Evolutionary conservation across 2,888 invertebrate genomes (phyloP), one percentile per base, ranked within the genome.

Genomic region (Ypsolopha sequella): DNA sequence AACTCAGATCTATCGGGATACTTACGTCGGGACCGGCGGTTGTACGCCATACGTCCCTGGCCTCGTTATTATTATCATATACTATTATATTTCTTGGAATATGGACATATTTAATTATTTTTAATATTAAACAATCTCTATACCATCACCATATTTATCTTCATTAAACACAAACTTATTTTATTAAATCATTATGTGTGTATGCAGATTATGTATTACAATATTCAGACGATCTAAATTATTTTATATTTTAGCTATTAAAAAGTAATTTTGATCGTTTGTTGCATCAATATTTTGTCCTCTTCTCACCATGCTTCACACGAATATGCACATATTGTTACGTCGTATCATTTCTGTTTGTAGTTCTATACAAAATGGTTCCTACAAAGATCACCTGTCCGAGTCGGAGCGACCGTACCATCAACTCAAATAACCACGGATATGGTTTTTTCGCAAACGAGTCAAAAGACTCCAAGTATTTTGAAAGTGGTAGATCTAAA

Each of bases 281-380:
- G 55, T 55, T 52, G 53, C 54, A 53, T 54, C 50, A 52, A 51
- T 55, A 59, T 52, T 52, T 58, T 55, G 51, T 48, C 54, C 56
- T 53, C 53, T 51, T 55, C 55, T 58, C 55, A 55, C 60, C 64
- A 65, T 66, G 61, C 60, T 82, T 82, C 61, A 77, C 80, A 80
- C 62, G 64, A 75, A 74, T 76, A 76, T 80, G 76, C 80, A 81
- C 84, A 80, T 80, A 82, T 75, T 79, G 86, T 86, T 84, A 86
- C 82, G 85, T 84, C 86, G 77, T 84, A 75, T 84, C 82, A 80
- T 86, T 86, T 86, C 72, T 86, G 77, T 86, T 86, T 85, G 85
- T 86, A 86, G 86, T 86, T 85, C 82, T 85, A 82, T 85, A 73
- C 86, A 86, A 86, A 86, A 86, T 86, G 86, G 86, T 86, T 81